phyloP scores from a whole-genome alignment of 2,888 invertebrate genomes.

The Subacronicta megacephala region DNA sequence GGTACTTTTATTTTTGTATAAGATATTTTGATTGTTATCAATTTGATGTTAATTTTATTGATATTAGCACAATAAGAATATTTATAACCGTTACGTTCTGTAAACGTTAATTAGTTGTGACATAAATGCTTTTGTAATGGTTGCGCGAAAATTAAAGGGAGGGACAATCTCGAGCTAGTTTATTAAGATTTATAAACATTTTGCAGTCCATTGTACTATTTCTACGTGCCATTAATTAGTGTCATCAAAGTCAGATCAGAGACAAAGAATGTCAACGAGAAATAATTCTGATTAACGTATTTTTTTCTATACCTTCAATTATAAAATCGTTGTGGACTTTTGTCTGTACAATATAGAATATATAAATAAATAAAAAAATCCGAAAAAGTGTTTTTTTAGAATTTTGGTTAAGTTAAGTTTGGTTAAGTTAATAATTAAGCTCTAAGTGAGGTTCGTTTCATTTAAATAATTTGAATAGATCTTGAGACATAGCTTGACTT shows the following conservation, averaged over 20 bases:
- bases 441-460: too few relatives aligned
- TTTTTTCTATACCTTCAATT: background rate
- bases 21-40: background rate
- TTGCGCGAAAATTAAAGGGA: constrained; percentile 47
- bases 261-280: constrained; percentile 32
- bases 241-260: constrained; percentile 35
- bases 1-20: too few relatives aligned
- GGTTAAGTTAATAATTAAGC: too few relatives aligned
- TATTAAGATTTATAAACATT: constrained; percentile 56
- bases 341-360: too few relatives aligned
- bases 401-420: too few relatives aligned
- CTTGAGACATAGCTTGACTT: too few relatives aligned
- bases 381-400: too few relatives aligned
- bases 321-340: too few relatives aligned
- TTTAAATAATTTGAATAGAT: too few relatives aligned
- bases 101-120: constrained; percentile 27
- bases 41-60: background rate
- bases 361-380: too few relatives aligned
- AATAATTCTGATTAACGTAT: constrained; percentile 26
- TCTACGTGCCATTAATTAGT: constrained; percentile 40
- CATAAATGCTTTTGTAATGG: constrained; percentile 31
- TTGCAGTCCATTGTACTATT: constrained; percentile 46
- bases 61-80: background rate
- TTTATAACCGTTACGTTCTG: constrained; percentile 29
- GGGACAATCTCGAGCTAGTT: constrained; percentile 41